Evolutionary conservation across 37 sponge, comb jelly and placozoan species (phyloP).

Genomic region (Halisarca cf. caerulea): DNA sequence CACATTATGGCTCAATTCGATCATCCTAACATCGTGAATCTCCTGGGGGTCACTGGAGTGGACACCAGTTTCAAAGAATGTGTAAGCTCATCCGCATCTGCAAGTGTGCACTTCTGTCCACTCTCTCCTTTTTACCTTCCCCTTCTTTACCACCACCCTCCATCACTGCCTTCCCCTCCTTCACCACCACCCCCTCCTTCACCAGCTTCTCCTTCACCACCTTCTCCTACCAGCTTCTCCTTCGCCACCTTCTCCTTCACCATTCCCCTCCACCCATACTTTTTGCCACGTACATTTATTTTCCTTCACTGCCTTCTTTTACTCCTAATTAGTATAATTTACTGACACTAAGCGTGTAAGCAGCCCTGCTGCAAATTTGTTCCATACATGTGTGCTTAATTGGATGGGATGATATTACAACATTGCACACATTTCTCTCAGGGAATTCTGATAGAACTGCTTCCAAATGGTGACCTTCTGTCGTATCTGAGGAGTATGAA

Average conservation of each 20-base stretch:
- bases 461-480: slow-evolving; percentile 6
- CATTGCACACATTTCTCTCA: too few relatives aligned
- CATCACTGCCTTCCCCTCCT: not conserved
- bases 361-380: too few relatives aligned
- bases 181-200: too few relatives aligned
- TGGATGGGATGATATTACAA: too few relatives aligned
- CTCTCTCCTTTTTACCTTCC: not conserved
- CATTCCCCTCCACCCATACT: not conserved
- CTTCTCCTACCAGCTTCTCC: not conserved
- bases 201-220: not conserved
- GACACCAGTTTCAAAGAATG: too few relatives aligned
- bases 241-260: not conserved
- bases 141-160: not conserved
- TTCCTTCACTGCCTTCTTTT: not conserved
- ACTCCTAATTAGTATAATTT: too few relatives aligned
- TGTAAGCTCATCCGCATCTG: not conserved
- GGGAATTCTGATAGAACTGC: slow-evolving; percentile 4
- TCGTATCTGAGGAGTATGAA: not conserved
- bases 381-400: too few relatives aligned
- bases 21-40: slow-evolving; percentile 5
- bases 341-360: too few relatives aligned
- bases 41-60: not conserved
- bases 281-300: not conserved
- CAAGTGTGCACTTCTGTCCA: not conserved
- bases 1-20: slow-evolving; percentile 4